phyloP scores from a whole-genome alignment of 1,140 invertebrate genomes.

The Conus ventricosus region DNA sequence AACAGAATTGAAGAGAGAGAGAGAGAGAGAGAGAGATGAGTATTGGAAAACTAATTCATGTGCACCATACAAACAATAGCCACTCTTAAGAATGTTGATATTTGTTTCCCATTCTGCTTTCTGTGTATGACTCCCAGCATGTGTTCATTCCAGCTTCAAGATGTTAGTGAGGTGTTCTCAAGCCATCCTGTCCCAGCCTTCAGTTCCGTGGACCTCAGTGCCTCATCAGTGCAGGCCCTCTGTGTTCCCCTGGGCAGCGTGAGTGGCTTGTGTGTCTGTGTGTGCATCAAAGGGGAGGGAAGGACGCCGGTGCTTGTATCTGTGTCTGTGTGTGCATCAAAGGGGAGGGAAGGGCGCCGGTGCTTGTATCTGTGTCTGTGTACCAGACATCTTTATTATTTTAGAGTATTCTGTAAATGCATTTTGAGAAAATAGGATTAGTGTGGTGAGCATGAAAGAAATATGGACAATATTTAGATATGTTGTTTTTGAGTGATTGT shows the following conservation, averaged over 20 bases:
- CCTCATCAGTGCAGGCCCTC: slow-evolving; percentile 31
- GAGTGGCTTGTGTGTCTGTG: slow-evolving; percentile 3
- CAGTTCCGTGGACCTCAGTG: slow-evolving; percentile 20
- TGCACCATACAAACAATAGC: no score
- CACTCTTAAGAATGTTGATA: no score
- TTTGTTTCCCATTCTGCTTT: no score
- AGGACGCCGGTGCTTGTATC: not conserved
- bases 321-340: not conserved
- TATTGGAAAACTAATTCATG: no score
- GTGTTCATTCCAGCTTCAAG: slow-evolving; percentile 23
- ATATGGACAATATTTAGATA: not conserved
- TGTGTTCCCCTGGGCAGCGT: slow-evolving; percentile 33
- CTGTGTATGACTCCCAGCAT: no score
- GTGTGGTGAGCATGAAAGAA: no score
- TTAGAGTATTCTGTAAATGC: no score
- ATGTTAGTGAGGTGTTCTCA: slow-evolving; percentile 35
- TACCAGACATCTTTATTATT: not conserved
- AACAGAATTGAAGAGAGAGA: no score
- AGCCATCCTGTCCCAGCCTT: slow-evolving; percentile 28
- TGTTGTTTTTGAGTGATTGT: not conserved
- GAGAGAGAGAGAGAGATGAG: no score
- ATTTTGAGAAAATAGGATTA: no score
- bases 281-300: not conserved
- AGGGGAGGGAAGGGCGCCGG: not conserved
- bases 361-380: not conserved